Base-by-base conservation (phyloP, 92 coral and sea anemone genomes). In the Paragorgia papillata region DNA sequence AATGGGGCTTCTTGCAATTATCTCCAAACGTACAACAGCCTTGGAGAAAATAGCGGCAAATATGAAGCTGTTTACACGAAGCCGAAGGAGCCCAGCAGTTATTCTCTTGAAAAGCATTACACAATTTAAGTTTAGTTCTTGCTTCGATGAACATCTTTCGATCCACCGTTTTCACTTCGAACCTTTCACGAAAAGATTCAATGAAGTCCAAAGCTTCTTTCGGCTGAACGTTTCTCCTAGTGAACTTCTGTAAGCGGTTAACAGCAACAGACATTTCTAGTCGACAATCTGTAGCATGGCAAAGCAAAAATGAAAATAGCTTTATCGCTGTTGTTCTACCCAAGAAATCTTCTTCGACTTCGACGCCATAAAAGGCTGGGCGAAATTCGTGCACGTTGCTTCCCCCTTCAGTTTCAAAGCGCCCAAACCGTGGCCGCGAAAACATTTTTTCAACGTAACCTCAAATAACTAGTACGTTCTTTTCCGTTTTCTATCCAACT, bases 31-130 rank as follows among this genome's bases (percentile, higher is more conserved):
- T 71, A 48, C 96, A 90, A 49, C 18, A 81, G 41, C 83, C 97
- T 69, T 86, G 87, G 55, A 94, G 56, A 62, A 80, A 88, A 62
- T 81, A 84, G 31, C 92, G 96, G 30, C 98, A 94, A 5, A 94
- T 67, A 56, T 94, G 98, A 25, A 94, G 90, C 51, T 62, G 54
- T 17, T 25, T 60, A 25, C 98, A 94, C n/a, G n/a, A n/a, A n/a
- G n/a, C n/a, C 8, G 19, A 26, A 7, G 51, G 25, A n/a, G 29
- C 8, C 19, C n/a, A 10, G 35, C 78, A 71, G 49, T 12, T 71
- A 7, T 64, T 48, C 29, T 20, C 32, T 26, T 71, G 78, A 35
- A 29, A 71, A 3, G 63, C 27, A 55, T 71, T 64, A 64, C 78
- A 71, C 26, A 71, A 20, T 37, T 53, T 53, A 26, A 71, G 29